These are phyloP conservation scores for Dioctria rufipes DNA, from an alignment of 2,888 invertebrate species.

Conservation along the genomic window DNA sequence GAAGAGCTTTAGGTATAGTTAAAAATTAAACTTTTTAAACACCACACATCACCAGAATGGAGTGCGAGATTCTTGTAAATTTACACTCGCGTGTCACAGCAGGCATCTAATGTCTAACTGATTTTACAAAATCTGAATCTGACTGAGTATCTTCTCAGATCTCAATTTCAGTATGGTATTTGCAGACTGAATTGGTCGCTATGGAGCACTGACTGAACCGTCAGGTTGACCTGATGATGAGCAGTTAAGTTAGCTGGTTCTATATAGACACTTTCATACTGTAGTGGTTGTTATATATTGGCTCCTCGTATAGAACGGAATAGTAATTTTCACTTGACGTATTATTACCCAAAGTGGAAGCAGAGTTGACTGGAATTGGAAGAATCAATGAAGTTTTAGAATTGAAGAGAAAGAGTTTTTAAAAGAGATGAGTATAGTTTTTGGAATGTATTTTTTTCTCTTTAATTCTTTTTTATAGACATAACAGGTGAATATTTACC, in stretches of 20 bases:
- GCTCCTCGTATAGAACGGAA: constrained; percentile 13
- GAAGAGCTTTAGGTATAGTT: background rate
- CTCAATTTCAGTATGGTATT: background rate
- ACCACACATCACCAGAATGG: constrained; percentile 26
- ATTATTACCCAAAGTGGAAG: constrained; percentile 21
- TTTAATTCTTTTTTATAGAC: no score
- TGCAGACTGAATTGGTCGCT: background rate
- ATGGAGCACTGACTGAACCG: constrained; percentile 8
- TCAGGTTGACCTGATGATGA: constrained; percentile 24
- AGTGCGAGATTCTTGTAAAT: constrained; percentile 8
- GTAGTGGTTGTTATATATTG: constrained; percentile 10
- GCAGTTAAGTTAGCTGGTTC: background rate
- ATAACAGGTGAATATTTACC: no score
- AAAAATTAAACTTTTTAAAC: background rate
- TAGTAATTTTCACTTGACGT: constrained; percentile 23
- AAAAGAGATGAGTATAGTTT: background rate
- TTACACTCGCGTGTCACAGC: constrained; percentile 17
- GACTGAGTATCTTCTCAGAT: background rate
- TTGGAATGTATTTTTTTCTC: no score
- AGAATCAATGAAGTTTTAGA: constrained; percentile 9
- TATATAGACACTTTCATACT: background rate
- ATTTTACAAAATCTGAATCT: background rate
- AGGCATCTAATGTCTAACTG: background rate
- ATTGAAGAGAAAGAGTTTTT: background rate
- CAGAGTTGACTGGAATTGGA: constrained; percentile 1